phyloP scores from a whole-genome alignment of 1,140 invertebrate species.

The Drosophila oshimai region DNA sequence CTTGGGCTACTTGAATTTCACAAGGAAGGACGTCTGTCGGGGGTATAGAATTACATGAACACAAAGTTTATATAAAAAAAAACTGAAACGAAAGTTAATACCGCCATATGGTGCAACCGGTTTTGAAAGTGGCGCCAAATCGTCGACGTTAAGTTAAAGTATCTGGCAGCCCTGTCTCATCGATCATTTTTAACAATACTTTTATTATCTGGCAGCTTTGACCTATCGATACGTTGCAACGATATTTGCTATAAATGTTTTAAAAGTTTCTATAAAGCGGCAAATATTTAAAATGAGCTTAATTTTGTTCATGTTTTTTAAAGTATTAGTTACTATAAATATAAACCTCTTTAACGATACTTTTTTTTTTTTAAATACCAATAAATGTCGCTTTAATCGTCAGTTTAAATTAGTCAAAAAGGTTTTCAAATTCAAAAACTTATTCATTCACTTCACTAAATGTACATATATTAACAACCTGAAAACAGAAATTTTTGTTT shows the following conservation, averaged over 20 bases:
- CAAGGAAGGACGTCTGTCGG: slow-evolving; percentile 47
- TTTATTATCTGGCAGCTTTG: slow-evolving; percentile 6
- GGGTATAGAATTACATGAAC: slow-evolving; percentile 48
- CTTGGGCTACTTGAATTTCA: slow-evolving; percentile 69
- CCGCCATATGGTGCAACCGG: slow-evolving; percentile 19
- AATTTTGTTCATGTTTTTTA: neutral
- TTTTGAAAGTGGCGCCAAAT: slow-evolving; percentile 35
- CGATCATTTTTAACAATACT: too few relatives aligned
- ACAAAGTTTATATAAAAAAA: neutral
- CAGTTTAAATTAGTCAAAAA: too few relatives aligned
- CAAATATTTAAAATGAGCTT: neutral
- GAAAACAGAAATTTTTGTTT: too few relatives aligned
- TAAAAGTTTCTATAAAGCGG: neutral
- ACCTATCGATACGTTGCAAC: neutral
- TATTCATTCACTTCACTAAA: too few relatives aligned
- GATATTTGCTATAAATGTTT: neutral
- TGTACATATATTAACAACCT: too few relatives aligned
- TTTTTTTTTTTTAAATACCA: too few relatives aligned
- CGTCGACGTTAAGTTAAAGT: neutral
- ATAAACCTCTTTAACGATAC: too few relatives aligned
- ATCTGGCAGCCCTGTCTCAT: slow-evolving; percentile 14
- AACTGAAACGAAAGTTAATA: slow-evolving; percentile 16
- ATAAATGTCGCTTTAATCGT: too few relatives aligned
- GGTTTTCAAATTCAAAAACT: too few relatives aligned
- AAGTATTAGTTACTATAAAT: too few relatives aligned